Base-by-base conservation (phyloP, 1,140 invertebrate species). In the Thaumatotibia leucotreta region DNA sequence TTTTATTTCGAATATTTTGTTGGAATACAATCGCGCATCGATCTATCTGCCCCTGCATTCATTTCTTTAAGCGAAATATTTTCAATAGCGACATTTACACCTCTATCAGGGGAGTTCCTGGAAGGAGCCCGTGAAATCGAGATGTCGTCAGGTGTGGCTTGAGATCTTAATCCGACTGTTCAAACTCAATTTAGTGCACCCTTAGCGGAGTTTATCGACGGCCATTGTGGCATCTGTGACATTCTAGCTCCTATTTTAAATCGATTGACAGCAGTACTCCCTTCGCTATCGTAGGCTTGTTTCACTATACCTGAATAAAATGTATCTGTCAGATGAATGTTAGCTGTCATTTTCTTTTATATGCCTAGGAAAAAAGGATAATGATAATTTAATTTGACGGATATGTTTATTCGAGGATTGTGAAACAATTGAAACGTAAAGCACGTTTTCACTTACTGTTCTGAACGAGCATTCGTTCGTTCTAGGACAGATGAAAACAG, bases 81-180 rank as follows among this genome's bases (percentile, higher is more conserved):
- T 79, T 82, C 70, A 83, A 82, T 83, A 74, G 76, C 74, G 65
- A 74, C 76, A 70, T 84, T 82, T 81, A 79, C 80, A 81, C 77
- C 78, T 78, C 68, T 67, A 23, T 29, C 63, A 73, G 52, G n/a
- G 6, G n/a, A 52, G 49, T 83, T 85, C 84, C 73, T 2, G 73
- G 83, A 88, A 86, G 80, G 82, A 74, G 58, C 67, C 35, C 76
- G 63, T 76, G 75, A 79, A 80, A 83, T 79, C 50, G 72, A 69
- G 64, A 72, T 78, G 79, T 84, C 82, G 70, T 83, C 82, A 79
- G 72, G 72, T 79, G 75, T 78, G 63, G 64, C 64, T 73, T 72
- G 68, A 77, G 72, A 78, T 77, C 66, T 73, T 77, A 80, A 82
- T 77, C 69, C 67, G 71, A 80, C 76, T 77, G 63, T 68, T 45